phyloP scores from a whole-genome alignment of 2,888 invertebrate species.

The Lithophane socia region DNA sequence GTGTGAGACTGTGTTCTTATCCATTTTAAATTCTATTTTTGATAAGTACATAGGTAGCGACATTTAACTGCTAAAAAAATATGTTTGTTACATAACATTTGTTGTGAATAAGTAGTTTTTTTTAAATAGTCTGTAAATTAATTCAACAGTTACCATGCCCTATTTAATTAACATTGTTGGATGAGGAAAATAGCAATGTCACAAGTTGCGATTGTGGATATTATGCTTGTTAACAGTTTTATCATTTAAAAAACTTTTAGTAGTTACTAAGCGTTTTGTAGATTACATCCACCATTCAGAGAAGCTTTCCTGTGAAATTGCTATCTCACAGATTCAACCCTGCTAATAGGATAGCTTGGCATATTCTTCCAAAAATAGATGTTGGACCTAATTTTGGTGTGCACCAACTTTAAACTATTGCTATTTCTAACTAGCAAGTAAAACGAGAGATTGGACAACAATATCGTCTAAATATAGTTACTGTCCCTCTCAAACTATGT shows the following conservation, averaged over 20 bases:
- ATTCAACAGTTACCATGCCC: background rate
- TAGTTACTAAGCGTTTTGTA: background rate
- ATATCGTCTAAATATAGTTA: background rate
- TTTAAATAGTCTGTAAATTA: conserved; percentile 4
- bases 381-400: conserved; percentile 10
- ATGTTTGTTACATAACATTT: conserved; percentile 5
- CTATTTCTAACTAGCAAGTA: background rate
- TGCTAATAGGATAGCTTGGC: background rate
- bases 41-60: conserved; percentile 20
- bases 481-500: background rate
- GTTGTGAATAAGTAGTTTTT: background rate
- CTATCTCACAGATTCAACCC: background rate
- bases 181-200: background rate
- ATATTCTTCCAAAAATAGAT: conserved; percentile 23
- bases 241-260: background rate
- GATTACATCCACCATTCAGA: background rate
- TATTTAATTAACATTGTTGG: background rate
- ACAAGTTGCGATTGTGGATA: background rate
- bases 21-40: conserved; percentile 2
- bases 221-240: background rate
- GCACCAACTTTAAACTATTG: background rate
- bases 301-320: background rate
- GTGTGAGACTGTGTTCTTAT: background rate
- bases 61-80: conserved; percentile 6
- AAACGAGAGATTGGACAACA: background rate